phyloP scores from a whole-genome alignment of 2,888 invertebrate genomes.

The Lapara coniferarum region DNA sequence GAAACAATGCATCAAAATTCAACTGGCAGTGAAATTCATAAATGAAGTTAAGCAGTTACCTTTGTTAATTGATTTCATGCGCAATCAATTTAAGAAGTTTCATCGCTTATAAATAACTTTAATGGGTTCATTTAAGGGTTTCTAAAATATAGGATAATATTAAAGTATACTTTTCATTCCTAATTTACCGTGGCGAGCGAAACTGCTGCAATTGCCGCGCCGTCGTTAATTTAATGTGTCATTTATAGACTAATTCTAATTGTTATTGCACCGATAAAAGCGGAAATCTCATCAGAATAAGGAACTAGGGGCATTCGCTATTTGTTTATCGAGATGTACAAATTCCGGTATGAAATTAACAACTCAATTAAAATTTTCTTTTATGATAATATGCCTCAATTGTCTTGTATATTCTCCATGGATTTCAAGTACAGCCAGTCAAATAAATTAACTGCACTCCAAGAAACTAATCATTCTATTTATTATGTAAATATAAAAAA shows the following conservation, averaged over 20 bases:
- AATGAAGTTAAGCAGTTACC: background rate
- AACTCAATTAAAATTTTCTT: too few relatives aligned
- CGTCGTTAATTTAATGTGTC: slow-evolving; percentile 32
- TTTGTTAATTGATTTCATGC: background rate
- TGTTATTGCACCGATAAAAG: slow-evolving; percentile 1
- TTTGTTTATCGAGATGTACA: background rate
- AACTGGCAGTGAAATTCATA: background rate
- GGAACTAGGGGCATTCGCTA: background rate
- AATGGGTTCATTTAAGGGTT: background rate
- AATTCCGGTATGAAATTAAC: background rate
- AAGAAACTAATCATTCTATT: background rate
- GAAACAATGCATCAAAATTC: too few relatives aligned
- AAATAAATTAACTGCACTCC: too few relatives aligned
- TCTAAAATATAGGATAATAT: slow-evolving; percentile 1
- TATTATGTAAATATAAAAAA: slow-evolving; percentile 15
- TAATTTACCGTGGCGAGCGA: slow-evolving; percentile 11
- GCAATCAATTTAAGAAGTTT: background rate
- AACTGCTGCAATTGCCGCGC: slow-evolving; percentile 1
- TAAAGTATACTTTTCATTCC: background rate
- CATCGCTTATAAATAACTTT: background rate
- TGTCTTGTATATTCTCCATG: too few relatives aligned
- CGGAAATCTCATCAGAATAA: slow-evolving; percentile 2
- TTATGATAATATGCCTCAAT: too few relatives aligned
- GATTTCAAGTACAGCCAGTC: too few relatives aligned
- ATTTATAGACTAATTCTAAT: slow-evolving; percentile 32